Conservation (phyloP, 2,888 invertebrate genomes). For the Thera obeliscata region DNA sequence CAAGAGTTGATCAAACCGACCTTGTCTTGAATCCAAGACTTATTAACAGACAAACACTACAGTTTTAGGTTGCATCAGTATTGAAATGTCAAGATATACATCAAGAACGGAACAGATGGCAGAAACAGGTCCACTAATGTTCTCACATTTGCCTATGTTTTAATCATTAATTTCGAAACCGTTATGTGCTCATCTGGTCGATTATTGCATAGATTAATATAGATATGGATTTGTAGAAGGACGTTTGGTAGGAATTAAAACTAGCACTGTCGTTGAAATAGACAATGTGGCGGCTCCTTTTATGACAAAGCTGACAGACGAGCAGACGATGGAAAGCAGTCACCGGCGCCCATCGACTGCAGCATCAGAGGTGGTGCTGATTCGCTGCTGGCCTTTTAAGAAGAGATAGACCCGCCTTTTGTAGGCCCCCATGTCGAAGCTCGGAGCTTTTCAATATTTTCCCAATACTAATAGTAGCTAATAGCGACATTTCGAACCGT, state of each 20-base stretch:
- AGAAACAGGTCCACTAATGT: constrained; percentile 37
- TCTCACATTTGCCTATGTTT: constrained; percentile 38
- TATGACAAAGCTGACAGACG: no score
- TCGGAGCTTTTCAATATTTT: no score
- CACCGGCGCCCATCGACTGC: no score
- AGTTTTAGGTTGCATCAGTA: constrained; percentile 28
- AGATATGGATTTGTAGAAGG: constrained; percentile 34
- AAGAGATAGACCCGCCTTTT: no score
- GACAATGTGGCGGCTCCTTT: no score
- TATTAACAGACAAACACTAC: constrained; percentile 31
- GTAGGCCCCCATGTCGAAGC: no score
- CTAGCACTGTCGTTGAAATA: background rate
- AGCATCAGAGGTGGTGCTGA: no score
- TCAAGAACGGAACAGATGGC: constrained; percentile 33
- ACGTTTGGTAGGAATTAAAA: constrained; percentile 16
- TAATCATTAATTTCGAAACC: constrained; percentile 43
- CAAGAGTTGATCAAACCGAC: constrained; percentile 13
- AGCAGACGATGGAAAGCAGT: no score
- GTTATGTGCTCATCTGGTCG: constrained; percentile 30
- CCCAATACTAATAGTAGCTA: no score
- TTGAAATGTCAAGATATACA: constrained; percentile 29
- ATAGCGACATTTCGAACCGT: no score
- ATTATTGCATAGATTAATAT: constrained; percentile 31
- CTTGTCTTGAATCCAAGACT: constrained; percentile 16
- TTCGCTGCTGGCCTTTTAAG: no score